phyloP scores from a whole-genome alignment of 2,888 invertebrate genomes.

The Synanthedon myopaeformis region DNA sequence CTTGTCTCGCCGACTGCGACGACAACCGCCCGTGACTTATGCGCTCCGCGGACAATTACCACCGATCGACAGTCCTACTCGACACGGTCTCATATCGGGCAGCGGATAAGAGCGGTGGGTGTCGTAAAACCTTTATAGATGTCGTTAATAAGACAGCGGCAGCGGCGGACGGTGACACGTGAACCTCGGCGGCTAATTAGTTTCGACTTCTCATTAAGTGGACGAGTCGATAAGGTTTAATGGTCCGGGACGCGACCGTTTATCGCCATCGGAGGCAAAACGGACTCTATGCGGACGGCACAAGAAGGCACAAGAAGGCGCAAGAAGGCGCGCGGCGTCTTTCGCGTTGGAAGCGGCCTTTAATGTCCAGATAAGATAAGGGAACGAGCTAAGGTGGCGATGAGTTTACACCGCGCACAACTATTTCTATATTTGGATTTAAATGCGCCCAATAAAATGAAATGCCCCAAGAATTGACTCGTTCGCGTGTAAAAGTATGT shows the following conservation, averaged over 20 bases:
- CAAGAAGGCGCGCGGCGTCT: conserved; percentile 4
- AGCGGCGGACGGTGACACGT: neutral
- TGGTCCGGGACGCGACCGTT: conserved; percentile 12
- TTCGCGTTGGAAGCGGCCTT: conserved; percentile 24
- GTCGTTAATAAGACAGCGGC: neutral
- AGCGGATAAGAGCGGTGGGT: neutral
- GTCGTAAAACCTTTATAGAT: conserved; percentile 3
- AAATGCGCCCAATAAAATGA: neutral
- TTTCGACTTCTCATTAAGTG: conserved; percentile 31
- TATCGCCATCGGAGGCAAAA: neutral
- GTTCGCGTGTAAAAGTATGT: neutral
- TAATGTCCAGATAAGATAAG: conserved; percentile 43
- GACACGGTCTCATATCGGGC: conserved; percentile 11
- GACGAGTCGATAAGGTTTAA: conserved; percentile 28
- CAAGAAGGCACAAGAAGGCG: neutral
- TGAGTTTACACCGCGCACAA: conserved; percentile 5
- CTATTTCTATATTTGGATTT: neutral
- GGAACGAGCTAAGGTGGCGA: conserved; percentile 12
- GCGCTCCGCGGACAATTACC: conserved; percentile 33
- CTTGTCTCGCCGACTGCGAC: conserved; percentile 19
- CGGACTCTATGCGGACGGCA: neutral
- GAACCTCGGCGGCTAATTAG: conserved; percentile 29
- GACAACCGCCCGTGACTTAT: conserved; percentile 22
- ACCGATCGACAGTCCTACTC: conserved; percentile 44
- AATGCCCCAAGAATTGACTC: neutral